Conservation (phyloP, 2,113 vertebrate species). For the Aphyosemion australe region DNA sequence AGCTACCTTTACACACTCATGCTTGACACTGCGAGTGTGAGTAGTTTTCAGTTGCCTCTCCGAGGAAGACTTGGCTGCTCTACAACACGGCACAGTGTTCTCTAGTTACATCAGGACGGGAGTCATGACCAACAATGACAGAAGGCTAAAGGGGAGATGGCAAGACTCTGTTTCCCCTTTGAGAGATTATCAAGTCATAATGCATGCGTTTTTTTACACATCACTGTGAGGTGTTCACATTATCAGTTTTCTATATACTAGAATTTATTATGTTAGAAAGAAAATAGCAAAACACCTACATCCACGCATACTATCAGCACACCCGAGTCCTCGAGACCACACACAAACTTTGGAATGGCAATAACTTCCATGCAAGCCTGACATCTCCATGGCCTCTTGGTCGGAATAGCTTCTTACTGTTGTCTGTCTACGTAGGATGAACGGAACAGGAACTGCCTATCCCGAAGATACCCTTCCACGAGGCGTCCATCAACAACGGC, state of each 20-base stretch:
- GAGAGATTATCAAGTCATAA: conserved; percentile 74
- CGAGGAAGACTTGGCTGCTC: conserved; percentile 76
- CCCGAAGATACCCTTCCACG: conserved; percentile 31
- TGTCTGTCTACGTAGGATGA: conserved; percentile 20
- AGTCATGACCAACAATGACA: conserved; percentile 62
- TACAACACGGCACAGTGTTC: conserved; percentile 76
- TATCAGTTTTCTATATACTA: conserved; percentile 72
- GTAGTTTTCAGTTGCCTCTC: conserved; percentile 72
- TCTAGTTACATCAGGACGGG: conserved; percentile 64
- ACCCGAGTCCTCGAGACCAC: conserved; percentile 72
- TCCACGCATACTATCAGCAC: conserved; percentile 67
- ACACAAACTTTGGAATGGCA: conserved; percentile 70
- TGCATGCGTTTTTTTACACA: conserved; percentile 76
- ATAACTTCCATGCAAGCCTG: conserved; percentile 72
- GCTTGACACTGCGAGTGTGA: conserved; percentile 68
- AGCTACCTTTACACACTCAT: conserved; percentile 73
- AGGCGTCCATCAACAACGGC: conserved; percentile 18
- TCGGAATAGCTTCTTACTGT: conserved; percentile 35
- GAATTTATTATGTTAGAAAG: conserved; percentile 68
- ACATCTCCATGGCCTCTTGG: conserved; percentile 64
- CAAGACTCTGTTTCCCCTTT: conserved; percentile 56
- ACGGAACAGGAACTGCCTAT: conserved; percentile 47
- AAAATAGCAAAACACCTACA: conserved; percentile 70
- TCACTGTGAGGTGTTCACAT: conserved; percentile 79
- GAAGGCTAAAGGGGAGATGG: conserved; percentile 63